Conservation (phyloP, 2,888 invertebrate genomes). For the Euplexia lucipara region DNA sequence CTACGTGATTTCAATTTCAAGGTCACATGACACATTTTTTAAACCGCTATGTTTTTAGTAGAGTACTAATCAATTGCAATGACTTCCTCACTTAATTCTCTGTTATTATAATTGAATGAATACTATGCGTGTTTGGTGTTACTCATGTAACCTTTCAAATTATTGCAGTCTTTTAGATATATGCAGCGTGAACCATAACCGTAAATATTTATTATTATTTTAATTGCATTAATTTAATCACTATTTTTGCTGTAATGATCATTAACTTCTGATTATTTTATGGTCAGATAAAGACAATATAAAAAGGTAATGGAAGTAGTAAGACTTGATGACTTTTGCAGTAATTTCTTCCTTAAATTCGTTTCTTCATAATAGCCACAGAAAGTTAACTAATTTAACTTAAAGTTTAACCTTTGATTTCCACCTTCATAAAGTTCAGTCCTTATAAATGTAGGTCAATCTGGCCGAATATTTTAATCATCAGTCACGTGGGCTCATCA, state of each 20-base stretch:
- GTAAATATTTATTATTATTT: slow-evolving; percentile 9
- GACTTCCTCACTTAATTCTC: slow-evolving; percentile 18
- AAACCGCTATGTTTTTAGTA: slow-evolving; percentile 3
- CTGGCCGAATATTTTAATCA: slow-evolving; percentile 13
- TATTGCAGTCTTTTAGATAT: slow-evolving; percentile 4
- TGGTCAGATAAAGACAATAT: neutral
- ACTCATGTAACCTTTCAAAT: slow-evolving; percentile 22
- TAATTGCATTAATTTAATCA: neutral
- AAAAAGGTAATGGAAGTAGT: neutral
- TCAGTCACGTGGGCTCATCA: slow-evolving; percentile 42
- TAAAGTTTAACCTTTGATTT: slow-evolving; percentile 12
- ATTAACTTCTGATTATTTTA: neutral
- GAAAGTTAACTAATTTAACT: neutral
- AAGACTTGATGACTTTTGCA: no score
- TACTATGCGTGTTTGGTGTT: neutral
- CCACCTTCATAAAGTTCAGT: slow-evolving; percentile 5
- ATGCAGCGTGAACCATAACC: slow-evolving; percentile 11
- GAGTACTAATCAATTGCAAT: slow-evolving; percentile 1
- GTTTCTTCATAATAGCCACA: neutral
- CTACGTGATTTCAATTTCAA: neutral
- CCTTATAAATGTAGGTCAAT: slow-evolving; percentile 32
- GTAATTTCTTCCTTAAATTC: neutral
- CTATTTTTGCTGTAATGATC: neutral
- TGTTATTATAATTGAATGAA: neutral
- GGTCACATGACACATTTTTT: neutral